phyloP scores from a whole-genome alignment of 2,888 invertebrate species.

The Iselma pallidipennis region DNA sequence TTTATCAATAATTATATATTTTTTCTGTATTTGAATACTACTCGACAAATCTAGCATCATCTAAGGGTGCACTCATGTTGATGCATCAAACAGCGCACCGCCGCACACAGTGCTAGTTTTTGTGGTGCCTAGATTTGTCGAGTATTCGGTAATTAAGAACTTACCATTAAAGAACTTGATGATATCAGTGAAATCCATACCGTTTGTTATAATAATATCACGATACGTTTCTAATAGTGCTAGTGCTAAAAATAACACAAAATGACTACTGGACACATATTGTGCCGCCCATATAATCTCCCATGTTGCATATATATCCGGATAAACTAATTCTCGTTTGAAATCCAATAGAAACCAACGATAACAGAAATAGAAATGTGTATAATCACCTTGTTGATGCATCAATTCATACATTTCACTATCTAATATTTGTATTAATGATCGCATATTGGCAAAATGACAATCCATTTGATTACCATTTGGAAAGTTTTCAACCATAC shows the following conservation, averaged over 20 bases:
- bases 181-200: constrained; percentile 98
- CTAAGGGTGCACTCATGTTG: background rate
- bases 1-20: background rate
- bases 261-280: constrained; percentile 82
- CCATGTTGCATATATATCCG: constrained; percentile 94
- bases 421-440: constrained; percentile 85
- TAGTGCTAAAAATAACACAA: constrained; percentile 90
- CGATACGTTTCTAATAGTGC: constrained; percentile 91
- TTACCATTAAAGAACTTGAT: constrained; percentile 97
- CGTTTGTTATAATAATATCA: constrained; percentile 91
- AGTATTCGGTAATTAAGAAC: constrained; percentile 31
- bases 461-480: constrained; percentile 94
- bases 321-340: constrained; percentile 89
- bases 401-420: constrained; percentile 92
- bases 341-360: constrained; percentile 97
- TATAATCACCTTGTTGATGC: constrained; percentile 94
- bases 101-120: too few species aligned
- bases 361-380: constrained; percentile 97
- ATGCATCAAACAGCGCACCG: too few species aligned
- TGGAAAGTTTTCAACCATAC: constrained; percentile 91
- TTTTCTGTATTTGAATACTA: background rate
- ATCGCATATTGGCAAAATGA: constrained; percentile 95
- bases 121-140: background rate
- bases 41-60: background rate
- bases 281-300: constrained; percentile 96